Percentiles rank a stretch among this genome's conserved stretches.
These are phyloP conservation scores for Pyrocephalus nanus DNA, from an alignment of 2,797 vertebrate species.

Conservation along the genomic window DNA sequence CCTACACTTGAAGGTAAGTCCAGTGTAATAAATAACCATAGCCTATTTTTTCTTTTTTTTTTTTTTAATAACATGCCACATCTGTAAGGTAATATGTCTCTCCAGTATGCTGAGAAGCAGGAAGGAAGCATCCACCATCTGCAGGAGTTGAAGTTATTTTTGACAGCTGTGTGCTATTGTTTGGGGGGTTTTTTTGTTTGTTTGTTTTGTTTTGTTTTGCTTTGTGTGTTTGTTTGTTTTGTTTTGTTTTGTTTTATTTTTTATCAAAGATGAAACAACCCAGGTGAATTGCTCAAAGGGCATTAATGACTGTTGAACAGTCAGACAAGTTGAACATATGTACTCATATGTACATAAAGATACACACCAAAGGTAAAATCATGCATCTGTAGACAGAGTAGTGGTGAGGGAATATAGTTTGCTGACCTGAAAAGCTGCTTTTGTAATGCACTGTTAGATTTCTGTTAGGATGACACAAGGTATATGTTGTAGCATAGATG, in stretches of 20 bases:
- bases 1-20: conserved; percentile 44
- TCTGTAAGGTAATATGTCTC: conserved; percentile 49
- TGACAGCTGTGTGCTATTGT: conserved; percentile 28
- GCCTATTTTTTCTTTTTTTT: neutral
- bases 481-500: neutral
- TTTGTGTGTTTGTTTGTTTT: no score
- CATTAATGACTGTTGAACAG: neutral
- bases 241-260: neutral
- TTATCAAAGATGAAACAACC: conserved; percentile 19
- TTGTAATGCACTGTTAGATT: neutral
- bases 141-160: conserved; percentile 36
- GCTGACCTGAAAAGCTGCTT: neutral
- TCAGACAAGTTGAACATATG: neutral
- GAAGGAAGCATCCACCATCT: conserved; percentile 61
- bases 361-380: neutral
- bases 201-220: no score
- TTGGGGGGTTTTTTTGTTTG: neutral
- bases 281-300: conserved; percentile 54
- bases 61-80: neutral
- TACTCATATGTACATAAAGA: neutral
- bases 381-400: neutral
- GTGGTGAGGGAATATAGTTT: neutral
- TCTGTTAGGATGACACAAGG: neutral
- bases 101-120: neutral
- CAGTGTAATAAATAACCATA: neutral